Evolutionary conservation across 2,797 vertebrate species (phyloP).

Genomic region (Simalia tracyae): DNA sequence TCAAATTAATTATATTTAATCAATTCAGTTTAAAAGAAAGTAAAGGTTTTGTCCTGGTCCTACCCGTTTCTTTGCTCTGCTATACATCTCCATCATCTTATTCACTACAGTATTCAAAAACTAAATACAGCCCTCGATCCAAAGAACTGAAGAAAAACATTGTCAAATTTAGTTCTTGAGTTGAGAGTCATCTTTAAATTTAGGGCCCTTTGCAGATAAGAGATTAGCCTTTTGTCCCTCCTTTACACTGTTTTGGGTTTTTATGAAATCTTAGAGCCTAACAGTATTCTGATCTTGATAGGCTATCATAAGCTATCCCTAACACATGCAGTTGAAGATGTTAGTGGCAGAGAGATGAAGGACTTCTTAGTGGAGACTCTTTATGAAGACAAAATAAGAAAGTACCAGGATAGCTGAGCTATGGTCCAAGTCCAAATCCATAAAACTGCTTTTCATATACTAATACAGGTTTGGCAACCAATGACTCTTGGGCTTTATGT

Average conservation of each 20-base stretch:
- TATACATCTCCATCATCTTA: background rate
- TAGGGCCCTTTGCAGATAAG: background rate
- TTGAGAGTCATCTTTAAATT: background rate
- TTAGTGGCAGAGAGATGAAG: background rate
- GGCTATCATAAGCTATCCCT: background rate
- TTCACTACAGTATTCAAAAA: background rate
- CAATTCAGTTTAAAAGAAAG: background rate
- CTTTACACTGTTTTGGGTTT: background rate
- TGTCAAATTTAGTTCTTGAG: background rate
- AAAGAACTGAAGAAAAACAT: background rate
- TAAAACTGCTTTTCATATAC: background rate
- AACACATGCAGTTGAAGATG: background rate
- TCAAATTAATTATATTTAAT: background rate
- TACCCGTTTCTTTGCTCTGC: background rate
- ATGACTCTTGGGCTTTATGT: background rate
- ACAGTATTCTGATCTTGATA: background rate
- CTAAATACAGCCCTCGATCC: background rate
- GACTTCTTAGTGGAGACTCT: background rate
- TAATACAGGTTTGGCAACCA: background rate
- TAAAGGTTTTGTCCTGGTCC: background rate
- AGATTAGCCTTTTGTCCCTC: background rate
- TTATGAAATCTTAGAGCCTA: background rate
- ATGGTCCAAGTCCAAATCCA: background rate
- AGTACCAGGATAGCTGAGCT: background rate
- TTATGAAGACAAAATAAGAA: background rate